phyloP scores from a whole-genome alignment of 2,113 vertebrate genomes.

The Caranx melampygus region DNA sequence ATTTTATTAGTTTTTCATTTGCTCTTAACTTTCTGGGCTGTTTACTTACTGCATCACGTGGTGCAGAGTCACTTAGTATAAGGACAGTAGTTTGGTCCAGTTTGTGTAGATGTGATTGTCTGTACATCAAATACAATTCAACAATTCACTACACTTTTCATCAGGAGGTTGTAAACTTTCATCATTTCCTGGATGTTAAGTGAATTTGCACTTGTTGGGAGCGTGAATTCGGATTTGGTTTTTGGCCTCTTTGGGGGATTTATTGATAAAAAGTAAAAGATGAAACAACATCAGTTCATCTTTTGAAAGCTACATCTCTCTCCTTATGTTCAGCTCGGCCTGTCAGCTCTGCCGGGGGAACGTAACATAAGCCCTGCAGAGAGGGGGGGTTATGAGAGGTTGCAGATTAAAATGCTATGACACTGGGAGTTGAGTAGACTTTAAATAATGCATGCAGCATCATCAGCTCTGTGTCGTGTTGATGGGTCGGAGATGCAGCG shows the following conservation, averaged over 20 bases:
- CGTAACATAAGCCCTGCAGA: slow-evolving; percentile 11
- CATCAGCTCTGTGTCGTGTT: slow-evolving; percentile 48
- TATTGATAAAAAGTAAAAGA: not conserved
- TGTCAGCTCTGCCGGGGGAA: not conserved
- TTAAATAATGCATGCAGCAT: slow-evolving; percentile 67
- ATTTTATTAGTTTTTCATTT: too few species aligned
- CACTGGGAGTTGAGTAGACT: slow-evolving; percentile 44
- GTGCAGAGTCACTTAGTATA: too few species aligned
- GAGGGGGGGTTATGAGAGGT: slow-evolving; percentile 31
- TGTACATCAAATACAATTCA: too few species aligned
- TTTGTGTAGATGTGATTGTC: too few species aligned
- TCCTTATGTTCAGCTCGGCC: not conserved
- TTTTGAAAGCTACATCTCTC: not conserved
- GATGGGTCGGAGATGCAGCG: slow-evolving; percentile 12
- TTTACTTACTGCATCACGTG: too few species aligned
- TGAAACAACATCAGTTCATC: not conserved
- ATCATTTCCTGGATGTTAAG: not conserved
- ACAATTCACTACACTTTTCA: not conserved
- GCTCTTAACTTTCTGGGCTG: too few species aligned
- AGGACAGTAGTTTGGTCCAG: too few species aligned
- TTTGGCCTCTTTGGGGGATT: not conserved
- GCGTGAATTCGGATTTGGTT: not conserved
- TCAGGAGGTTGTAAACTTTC: not conserved
- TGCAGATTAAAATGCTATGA: slow-evolving; percentile 53
- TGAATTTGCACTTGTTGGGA: too few species aligned